phyloP scores from a whole-genome alignment of 1,140 invertebrate genomes.

The Meloidogyne floridensis region DNA sequence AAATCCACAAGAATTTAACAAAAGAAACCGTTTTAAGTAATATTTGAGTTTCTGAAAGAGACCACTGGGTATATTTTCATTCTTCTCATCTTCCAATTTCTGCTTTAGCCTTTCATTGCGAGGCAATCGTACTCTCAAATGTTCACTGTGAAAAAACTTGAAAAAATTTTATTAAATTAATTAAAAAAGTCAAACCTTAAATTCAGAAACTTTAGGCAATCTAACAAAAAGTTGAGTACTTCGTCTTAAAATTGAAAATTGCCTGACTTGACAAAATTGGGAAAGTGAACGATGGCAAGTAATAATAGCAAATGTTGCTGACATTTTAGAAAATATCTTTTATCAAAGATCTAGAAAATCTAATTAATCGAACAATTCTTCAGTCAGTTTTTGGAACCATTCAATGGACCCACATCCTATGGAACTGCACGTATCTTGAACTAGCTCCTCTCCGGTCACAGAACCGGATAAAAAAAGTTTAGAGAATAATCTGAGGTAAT shows the following conservation, averaged over 20 bases:
- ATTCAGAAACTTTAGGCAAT: neutral
- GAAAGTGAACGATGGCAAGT: neutral
- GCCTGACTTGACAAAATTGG: neutral
- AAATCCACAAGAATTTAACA: neutral
- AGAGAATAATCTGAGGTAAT: too few relatives aligned
- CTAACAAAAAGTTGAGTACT: neutral
- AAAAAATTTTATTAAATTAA: neutral
- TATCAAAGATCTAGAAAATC: too few relatives aligned
- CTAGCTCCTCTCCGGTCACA: too few relatives aligned
- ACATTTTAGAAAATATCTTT: neutral
- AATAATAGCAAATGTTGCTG: neutral
- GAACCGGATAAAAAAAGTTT: too few relatives aligned
- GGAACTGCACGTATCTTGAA: too few relatives aligned
- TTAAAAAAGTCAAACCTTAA: neutral
- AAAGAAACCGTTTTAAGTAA: constrained; percentile 54
- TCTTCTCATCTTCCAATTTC: constrained; percentile 39
- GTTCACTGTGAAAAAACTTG: neutral
- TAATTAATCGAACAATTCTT: too few relatives aligned
- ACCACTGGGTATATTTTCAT: constrained; percentile 45
- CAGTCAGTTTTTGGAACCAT: too few relatives aligned
- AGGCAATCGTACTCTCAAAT: neutral
- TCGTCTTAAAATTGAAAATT: neutral
- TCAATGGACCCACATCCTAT: too few relatives aligned
- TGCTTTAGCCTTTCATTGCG: constrained; percentile 37
- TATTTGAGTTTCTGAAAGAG: constrained; percentile 61